Percentiles rank a stretch among this genome's conserved stretches.
Conservation (phyloP, 2,888 invertebrate genomes). For the Drosophila quinaria region DNA sequence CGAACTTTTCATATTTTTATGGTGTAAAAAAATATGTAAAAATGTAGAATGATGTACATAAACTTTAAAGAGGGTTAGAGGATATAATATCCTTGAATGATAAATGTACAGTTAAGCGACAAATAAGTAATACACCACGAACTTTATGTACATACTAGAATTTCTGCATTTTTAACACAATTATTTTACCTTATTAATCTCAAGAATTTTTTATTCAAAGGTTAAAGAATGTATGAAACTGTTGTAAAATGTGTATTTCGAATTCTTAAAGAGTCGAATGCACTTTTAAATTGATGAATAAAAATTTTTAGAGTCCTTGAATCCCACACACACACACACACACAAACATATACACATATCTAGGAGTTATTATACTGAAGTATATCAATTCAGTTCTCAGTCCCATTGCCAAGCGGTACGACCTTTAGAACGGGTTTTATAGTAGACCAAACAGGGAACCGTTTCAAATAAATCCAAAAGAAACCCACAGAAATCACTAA, state of each 20-base stretch:
- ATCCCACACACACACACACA: not conserved
- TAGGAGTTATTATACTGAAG: not conserved
- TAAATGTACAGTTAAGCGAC: not conserved
- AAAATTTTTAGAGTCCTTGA: not conserved
- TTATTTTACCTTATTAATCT: not conserved
- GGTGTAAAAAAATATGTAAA: not conserved
- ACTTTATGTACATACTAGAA: not conserved
- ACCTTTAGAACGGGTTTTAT: not conserved
- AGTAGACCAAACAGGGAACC: constrained; percentile 1
- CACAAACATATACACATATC: not conserved
- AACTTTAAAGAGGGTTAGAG: not conserved
- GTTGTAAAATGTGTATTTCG: not conserved
- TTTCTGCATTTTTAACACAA: not conserved
- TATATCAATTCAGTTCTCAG: constrained; percentile 12
- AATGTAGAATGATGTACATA: not conserved
- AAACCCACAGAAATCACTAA: constrained; percentile 1
- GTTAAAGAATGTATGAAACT: not conserved
- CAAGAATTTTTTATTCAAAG: not conserved
- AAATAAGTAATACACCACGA: not conserved
- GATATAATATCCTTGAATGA: not conserved
- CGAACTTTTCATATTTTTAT: not conserved
- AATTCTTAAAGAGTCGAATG: not conserved
- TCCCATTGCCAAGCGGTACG: constrained; percentile 1
- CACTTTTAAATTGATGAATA: too few relatives aligned
- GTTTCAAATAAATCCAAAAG: not conserved